A percentile compares a stretch with the other conserved stretches of the same genome.
These are phyloP conservation scores for Epinotia brunnichana DNA, from an alignment of 2,888 invertebrate genomes.

Conservation along the genomic window DNA sequence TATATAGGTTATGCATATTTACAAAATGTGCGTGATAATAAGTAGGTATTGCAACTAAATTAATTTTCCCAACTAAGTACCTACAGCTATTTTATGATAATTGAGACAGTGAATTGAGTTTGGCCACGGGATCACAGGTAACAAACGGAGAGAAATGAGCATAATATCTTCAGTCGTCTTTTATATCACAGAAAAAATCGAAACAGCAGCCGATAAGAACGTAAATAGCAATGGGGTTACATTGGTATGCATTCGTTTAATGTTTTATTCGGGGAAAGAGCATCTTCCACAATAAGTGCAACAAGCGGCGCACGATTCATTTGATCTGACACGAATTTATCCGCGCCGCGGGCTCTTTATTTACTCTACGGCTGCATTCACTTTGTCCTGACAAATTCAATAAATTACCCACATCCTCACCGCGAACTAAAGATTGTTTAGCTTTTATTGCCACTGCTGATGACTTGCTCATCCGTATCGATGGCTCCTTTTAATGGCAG, in stretches of 20 bases:
- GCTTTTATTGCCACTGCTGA: conserved; percentile 76
- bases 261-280: conserved; percentile 33
- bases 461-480: conserved; percentile 74
- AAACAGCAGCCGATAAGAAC: background rate
- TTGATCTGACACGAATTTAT: conserved; percentile 84
- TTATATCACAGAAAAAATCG: background rate
- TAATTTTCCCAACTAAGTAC: too few species aligned
- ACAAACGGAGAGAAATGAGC: too few species aligned
- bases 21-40: too few species aligned
- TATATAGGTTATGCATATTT: too few species aligned
- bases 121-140: background rate
- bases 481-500: conserved; percentile 69
- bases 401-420: conserved; percentile 83
- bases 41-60: too few species aligned
- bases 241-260: conserved; percentile 7
- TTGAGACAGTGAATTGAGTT: too few species aligned
- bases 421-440: conserved; percentile 62
- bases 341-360: conserved; percentile 78
- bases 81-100: too few species aligned
- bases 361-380: conserved; percentile 76
- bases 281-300: conserved; percentile 70
- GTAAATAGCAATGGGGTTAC: background rate
- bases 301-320: conserved; percentile 78
- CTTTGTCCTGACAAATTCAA: conserved; percentile 83
- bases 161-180: background rate